These are phyloP conservation scores for Propsilocerus akamusi DNA, from an alignment of 1,140 invertebrate genomes.

Conservation along the genomic window DNA sequence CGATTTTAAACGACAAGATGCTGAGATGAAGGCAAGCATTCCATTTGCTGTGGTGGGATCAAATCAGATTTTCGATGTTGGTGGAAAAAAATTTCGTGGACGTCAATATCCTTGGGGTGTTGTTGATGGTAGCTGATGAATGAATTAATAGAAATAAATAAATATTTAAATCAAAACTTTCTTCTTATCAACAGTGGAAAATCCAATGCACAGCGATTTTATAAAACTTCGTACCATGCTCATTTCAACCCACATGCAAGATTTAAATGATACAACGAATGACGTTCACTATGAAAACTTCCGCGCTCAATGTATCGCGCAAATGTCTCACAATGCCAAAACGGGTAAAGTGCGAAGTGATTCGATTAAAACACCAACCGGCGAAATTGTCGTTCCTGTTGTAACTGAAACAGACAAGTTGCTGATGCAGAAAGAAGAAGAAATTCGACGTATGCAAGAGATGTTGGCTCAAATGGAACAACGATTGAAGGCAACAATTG, in stretches of 20 bases:
- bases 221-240: conserved; percentile 91
- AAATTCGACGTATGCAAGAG: conserved; percentile 90
- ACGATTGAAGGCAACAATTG: conserved; percentile 58
- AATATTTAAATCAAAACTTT: conserved; percentile 10
- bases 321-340: conserved; percentile 75
- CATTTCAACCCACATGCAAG: conserved; percentile 91
- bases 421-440: conserved; percentile 81
- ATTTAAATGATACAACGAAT: conserved; percentile 85
- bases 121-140: conserved; percentile 69
- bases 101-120: conserved; percentile 96
- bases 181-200: conserved; percentile 92
- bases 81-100: conserved; percentile 73
- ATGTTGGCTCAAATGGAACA: conserved; percentile 95
- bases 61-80: conserved; percentile 82
- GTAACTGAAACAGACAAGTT: conserved; percentile 72
- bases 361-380: conserved; percentile 52
- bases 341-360: conserved; percentile 75
- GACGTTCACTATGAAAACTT: conserved; percentile 96
- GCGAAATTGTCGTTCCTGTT: conserved; percentile 43
- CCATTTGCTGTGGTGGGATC: conserved; percentile 96
- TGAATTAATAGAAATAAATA: not conserved
- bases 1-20: conserved; percentile 80
- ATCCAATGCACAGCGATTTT: conserved; percentile 94
- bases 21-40: conserved; percentile 72
- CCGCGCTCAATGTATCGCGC: conserved; percentile 73